Percentiles rank a stretch among this genome's conserved stretches.
Conservation (phyloP, 1,140 invertebrate species). For the Prorops nasuta region DNA sequence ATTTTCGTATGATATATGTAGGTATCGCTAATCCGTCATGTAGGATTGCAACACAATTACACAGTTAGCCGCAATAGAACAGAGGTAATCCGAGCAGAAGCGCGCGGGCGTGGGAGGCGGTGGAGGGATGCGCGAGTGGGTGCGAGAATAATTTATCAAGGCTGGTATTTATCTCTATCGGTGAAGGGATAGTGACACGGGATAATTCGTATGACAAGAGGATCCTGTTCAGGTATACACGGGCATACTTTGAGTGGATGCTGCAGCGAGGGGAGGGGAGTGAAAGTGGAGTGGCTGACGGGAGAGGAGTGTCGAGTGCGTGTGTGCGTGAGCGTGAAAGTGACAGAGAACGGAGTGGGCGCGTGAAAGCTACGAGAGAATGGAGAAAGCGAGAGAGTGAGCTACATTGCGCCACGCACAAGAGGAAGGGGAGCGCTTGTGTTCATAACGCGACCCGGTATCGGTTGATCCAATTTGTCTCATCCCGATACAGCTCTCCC, state of each 20-base stretch:
- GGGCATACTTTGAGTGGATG: conserved; percentile 15
- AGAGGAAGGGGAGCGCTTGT: conserved; percentile 18
- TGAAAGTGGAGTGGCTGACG: neutral
- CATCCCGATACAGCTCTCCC: conserved; percentile 21
- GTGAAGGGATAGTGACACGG: neutral
- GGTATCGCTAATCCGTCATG: no score
- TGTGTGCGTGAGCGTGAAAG: neutral
- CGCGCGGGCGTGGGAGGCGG: no score
- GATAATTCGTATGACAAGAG: neutral
- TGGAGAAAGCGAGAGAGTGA: conserved; percentile 10
- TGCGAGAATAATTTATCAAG: neutral
- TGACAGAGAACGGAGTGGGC: neutral
- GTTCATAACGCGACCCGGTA: conserved; percentile 39
- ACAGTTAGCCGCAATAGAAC: no score
- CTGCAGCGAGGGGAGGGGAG: neutral
- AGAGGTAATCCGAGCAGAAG: no score
- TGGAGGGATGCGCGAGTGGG: no score
- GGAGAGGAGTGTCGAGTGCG: conserved; percentile 6
- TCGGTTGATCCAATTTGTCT: conserved; percentile 43
- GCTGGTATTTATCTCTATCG: neutral
- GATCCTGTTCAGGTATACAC: conserved; percentile 15
- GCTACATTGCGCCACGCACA: no score
- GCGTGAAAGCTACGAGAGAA: conserved; percentile 3
- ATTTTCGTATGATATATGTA: no score
- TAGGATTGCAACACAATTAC: no score